Conservation (phyloP, 35 echinoderm and acorn worm species). For the Hemicentrotus pulcherrimus region DNA sequence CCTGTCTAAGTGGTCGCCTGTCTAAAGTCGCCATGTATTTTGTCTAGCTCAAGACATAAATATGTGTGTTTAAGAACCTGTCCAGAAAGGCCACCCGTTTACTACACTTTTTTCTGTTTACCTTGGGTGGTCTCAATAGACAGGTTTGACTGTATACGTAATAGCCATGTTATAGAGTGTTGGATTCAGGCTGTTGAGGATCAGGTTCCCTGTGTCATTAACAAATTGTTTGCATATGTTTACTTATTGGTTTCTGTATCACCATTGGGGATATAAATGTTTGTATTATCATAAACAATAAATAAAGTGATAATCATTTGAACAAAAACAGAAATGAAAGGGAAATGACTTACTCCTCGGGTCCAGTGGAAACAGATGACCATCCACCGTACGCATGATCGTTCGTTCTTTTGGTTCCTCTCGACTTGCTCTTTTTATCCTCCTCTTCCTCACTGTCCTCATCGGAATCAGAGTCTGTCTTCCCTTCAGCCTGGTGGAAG, state of each 20-base stretch:
- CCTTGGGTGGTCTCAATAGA: no score
- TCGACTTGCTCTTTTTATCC: not conserved
- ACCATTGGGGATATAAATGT: not conserved
- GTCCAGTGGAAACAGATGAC: slow-evolving; percentile 32
- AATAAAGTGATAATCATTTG: no score
- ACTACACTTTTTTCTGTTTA: no score
- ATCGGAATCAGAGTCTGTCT: not conserved
- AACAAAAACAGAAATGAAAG: not conserved
- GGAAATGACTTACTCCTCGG: not conserved
- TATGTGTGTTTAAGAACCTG: no score
- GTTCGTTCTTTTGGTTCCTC: slow-evolving; percentile 49
- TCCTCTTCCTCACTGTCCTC: not conserved
- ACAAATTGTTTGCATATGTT: not conserved
- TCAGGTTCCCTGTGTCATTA: not conserved
- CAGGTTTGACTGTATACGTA: not conserved
- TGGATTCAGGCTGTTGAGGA: not conserved
- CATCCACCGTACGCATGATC: slow-evolving; percentile 47
- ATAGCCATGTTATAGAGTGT: not conserved
- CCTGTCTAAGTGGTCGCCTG: no score
- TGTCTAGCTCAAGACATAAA: no score
- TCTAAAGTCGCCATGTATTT: no score
- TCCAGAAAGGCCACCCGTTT: no score
- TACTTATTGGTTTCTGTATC: not conserved
- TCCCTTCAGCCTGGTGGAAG: not conserved
- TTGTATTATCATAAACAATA: no score